A percentile compares a stretch with the other conserved stretches of the same genome.
Evolutionary conservation across 2,797 vertebrate species (phyloP).

Genomic region (Cephalopachus bancanus): DNA sequence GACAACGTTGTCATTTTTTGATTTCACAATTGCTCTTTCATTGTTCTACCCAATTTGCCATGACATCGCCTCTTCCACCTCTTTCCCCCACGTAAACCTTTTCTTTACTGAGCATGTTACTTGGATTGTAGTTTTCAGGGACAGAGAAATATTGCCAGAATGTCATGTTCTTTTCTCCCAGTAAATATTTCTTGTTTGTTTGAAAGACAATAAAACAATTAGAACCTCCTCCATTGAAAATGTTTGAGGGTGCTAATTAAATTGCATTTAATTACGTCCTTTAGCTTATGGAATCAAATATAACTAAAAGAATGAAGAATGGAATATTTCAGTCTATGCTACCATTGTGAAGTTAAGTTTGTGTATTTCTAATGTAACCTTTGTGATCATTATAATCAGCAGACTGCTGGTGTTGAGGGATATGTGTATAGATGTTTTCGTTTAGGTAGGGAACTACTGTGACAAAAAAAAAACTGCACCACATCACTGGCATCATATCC

Average conservation of each 20-base stretch:
- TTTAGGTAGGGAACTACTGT: neutral
- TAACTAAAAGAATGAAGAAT: neutral
- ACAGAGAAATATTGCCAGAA: neutral
- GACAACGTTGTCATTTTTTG: neutral
- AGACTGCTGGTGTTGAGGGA: neutral
- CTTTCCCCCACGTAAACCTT: neutral
- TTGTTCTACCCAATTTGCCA: neutral
- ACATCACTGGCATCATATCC: neutral
- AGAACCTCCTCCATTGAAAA: neutral
- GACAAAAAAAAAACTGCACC: neutral
- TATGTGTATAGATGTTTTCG: neutral
- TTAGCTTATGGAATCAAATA: conserved; percentile 10
- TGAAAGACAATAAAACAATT: neutral
- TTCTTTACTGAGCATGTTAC: neutral
- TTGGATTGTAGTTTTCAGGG: neutral
- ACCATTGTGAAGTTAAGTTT: conserved; percentile 21
- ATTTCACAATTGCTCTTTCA: neutral
- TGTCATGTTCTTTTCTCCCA: neutral
- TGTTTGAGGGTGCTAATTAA: conserved; percentile 1
- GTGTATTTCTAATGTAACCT: neutral
- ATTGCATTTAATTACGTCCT: neutral
- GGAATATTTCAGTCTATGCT: neutral
- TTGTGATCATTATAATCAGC: neutral
- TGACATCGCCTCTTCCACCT: neutral
- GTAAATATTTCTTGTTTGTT: conserved; percentile 20